A percentile compares a stretch with the other conserved stretches of the same genome.
Conservation (phyloP, 53 echinoderm and acorn worm species). For the Henricia sp. region DNA sequence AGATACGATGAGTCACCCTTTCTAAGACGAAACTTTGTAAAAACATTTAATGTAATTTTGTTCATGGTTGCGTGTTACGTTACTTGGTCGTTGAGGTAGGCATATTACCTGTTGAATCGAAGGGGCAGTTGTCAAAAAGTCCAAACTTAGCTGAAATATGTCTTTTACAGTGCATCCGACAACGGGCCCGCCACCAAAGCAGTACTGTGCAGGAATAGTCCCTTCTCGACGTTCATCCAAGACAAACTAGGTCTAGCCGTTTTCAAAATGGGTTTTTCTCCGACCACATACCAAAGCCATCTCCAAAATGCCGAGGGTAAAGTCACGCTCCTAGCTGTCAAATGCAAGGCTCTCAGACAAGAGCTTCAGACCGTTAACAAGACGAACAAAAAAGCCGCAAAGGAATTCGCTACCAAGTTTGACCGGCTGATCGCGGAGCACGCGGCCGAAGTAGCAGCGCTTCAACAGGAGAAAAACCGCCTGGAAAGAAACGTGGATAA, state of each 20-base stretch:
- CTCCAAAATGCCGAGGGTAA: conserved; percentile 3
- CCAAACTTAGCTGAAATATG: no score
- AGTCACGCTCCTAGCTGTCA: neutral
- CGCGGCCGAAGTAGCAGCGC: neutral
- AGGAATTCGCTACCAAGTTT: neutral
- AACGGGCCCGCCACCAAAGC: neutral
- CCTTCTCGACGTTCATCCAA: conserved; percentile 7
- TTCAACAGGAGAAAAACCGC: neutral
- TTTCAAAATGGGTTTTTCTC: conserved; percentile 16
- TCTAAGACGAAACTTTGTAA: no score
- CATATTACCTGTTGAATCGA: no score
- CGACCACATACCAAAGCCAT: neutral
- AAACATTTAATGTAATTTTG: no score
- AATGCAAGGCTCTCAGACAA: conserved; percentile 7
- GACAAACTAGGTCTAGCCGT: conserved; percentile 17
- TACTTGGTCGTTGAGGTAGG: no score
- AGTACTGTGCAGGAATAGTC: no score
- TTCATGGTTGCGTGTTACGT: no score
- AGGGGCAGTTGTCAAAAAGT: no score
- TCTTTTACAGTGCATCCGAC: no score
- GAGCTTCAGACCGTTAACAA: neutral
- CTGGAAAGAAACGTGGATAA: neutral
- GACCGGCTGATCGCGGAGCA: conserved; percentile 10
- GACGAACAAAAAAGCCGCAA: neutral
- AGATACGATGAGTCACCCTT: no score